Base-by-base conservation (phyloP, 2,113 vertebrate genomes). In the Peromyscus californicus region DNA sequence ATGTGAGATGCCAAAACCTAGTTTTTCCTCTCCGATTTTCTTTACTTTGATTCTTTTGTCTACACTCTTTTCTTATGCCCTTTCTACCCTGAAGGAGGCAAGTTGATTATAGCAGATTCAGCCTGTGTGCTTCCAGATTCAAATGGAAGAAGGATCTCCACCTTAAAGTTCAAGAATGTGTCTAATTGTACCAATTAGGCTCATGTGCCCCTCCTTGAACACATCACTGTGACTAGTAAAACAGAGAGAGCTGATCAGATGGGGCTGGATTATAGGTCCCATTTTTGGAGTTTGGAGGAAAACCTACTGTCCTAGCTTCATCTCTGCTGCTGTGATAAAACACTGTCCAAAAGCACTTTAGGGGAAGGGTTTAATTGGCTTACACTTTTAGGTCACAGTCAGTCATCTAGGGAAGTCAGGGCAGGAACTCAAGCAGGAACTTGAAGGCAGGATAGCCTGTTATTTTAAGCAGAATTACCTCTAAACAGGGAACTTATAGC, bases 41-140 rank as follows among this genome's bases (percentile, higher is more conserved):
- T 63, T 94, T 26, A 31, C 17, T 83, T 61, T 95, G 82, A n/a
- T 86, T 69, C 48, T 69, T 96, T 48, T 63, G 3, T 83, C 76
- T 87, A 26, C n/a, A 67, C 2, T 94, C 42, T 8, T 9, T 42
- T 87, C 21, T 42, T 74, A 22, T 0, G 24, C 10, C 29, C 26
- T 65, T 57, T 76, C 26, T 48, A 4, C 9, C 70, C 5, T 13
- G 42, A 89, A 83, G 54, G 29, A 86, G 54, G 24, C 3, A 67
- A 65, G 22, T 36, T 39, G 48, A 57, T 75, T 69, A 19, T 2
- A 36, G 13, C 26, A 65, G 78, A 33, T 65, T 26, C 11, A 85
- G 75, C 1, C 17, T 42, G 19, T 5, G 5, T 63, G 74, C 26
- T 85, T 93, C n/a, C 12, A 93, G n/a, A 17, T 86, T 80, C 12